Percentiles rank a stretch among this genome's conserved stretches.
These are phyloP conservation scores for Cephus pygmeus DNA, from an alignment of 2,888 invertebrate species.

Conservation along the genomic window DNA sequence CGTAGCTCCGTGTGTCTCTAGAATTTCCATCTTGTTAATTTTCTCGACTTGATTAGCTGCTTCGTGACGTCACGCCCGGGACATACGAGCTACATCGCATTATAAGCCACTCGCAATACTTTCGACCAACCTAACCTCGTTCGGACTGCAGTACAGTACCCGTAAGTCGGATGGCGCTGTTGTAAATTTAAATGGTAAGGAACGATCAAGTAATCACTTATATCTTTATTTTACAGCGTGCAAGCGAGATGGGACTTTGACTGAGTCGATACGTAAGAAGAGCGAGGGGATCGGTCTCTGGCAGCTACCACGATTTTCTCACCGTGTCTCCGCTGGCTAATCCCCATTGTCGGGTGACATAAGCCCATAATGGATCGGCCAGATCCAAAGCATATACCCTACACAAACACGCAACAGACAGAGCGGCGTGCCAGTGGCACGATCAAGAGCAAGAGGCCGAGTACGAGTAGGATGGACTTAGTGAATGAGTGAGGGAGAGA, in stretches of 20 bases:
- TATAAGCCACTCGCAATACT: background rate
- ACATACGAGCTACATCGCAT: background rate
- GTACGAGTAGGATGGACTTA: background rate
- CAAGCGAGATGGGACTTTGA: background rate
- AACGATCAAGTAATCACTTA: background rate
- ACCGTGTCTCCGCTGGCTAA: constrained; percentile 47
- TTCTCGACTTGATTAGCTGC: constrained; percentile 19
- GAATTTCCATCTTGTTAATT: constrained; percentile 19
- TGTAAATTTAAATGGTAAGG: too few species aligned
- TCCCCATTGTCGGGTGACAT: constrained; percentile 59
- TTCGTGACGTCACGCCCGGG: background rate
- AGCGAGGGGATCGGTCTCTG: background rate
- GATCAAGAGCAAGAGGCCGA: constrained; percentile 1
- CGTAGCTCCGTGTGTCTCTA: background rate
- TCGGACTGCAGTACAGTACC: background rate
- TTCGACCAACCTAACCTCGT: background rate
- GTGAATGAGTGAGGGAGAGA: too few species aligned
- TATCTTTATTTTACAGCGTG: background rate
- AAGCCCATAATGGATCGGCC: constrained; percentile 62
- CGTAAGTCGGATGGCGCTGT: background rate
- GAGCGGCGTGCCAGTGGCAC: constrained; percentile 10
- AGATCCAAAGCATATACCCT: constrained; percentile 45
- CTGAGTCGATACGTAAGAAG: background rate
- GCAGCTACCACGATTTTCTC: constrained; percentile 36
- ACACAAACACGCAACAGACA: constrained; percentile 30